Conservation (phyloP, 2,113 vertebrate species). For the Conger conger region DNA sequence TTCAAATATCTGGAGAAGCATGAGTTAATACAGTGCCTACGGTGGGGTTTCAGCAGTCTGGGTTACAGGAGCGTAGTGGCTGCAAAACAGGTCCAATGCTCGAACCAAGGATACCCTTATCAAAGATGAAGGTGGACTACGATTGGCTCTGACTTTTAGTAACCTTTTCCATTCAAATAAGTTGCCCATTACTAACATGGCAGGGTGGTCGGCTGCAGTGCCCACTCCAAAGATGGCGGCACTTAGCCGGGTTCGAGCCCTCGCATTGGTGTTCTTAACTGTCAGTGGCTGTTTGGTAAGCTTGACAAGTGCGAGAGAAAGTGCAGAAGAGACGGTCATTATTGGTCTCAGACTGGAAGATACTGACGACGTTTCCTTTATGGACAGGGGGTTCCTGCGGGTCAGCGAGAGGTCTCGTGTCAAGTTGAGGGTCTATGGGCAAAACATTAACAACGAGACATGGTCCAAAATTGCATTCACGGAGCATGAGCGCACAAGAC, state of each 20-base stretch:
- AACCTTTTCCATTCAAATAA: conserved; percentile 68
- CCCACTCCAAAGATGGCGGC: conserved; percentile 89
- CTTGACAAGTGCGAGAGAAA: conserved; percentile 74
- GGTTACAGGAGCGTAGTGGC: conserved; percentile 61
- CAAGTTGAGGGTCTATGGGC: conserved; percentile 87
- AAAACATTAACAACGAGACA: conserved; percentile 94
- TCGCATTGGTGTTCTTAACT: conserved; percentile 73
- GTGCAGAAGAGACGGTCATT: conserved; percentile 85
- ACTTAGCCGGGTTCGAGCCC: conserved; percentile 79
- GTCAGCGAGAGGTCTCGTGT: conserved; percentile 88
- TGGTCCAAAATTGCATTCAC: conserved; percentile 93
- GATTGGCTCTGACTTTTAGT: conserved; percentile 71
- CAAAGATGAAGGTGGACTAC: conserved; percentile 73
- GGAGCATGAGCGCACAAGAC: conserved; percentile 79
- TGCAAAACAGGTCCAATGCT: conserved; percentile 67
- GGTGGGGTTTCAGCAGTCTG: conserved; percentile 62
- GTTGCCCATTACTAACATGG: conserved; percentile 81
- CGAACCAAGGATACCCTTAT: conserved; percentile 66
- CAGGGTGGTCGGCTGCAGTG: conserved; percentile 77
- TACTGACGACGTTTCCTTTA: conserved; percentile 91
- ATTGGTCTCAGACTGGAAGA: conserved; percentile 90
- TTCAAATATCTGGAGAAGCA: conserved; percentile 61
- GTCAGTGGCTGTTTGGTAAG: conserved; percentile 74
- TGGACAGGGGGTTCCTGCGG: conserved; percentile 85
- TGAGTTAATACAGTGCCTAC: conserved; percentile 68